Evolutionary conservation across 35 echinoderm and acorn worm species (phyloP), one percentile per base, ranked within the genome.

Genomic region (Lytechinus pictus): DNA sequence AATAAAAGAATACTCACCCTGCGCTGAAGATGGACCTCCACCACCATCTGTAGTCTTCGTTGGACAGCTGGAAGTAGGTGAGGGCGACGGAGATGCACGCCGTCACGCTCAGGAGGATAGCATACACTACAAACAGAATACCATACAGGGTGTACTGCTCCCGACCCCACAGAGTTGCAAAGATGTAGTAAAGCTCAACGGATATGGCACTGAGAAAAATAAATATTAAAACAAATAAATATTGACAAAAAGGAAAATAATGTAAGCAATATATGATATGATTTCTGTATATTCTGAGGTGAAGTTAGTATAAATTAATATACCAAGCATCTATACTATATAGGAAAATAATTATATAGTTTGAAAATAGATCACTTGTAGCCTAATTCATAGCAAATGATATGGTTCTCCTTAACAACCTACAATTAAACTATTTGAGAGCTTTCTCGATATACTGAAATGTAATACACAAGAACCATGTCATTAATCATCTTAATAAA

Each of bases 31-130:
- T 98, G 87, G 98, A 98, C 3, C 98, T 71, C 98, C 98, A 99
- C 98, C 98, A 99, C 98, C 98, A 99, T 5, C 98, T 96, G 54
- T 99, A 99, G 89, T 99, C 98, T 86, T 99, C 98, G 95, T 97
- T 99, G 27, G 98, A 99, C 16, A 99, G 96, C 57, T 99, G 98
- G 92, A 99, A 99, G 94, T 98, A 99, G 86, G 96, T 99, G 86
- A 99, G 97, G 54, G 98, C 98, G 9, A 99, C 95, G 24, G 98
- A 99, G 92, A 99, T 99, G 86, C 98, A 99, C 4, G 98, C 98
- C 3, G 98, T 99, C 55, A 99, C 98, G 61, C 98, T 99, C 9
- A 99, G 95, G 28, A 99, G 93, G 71, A 99, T 99, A 44, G 96
- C 98, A 44, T 97, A 99, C 86, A 99, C 98, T 7, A 99, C 98